These are phyloP conservation scores for Catajapyx aquilonaris DNA, from an alignment of 1,140 invertebrate species.

Conservation along the genomic window DNA sequence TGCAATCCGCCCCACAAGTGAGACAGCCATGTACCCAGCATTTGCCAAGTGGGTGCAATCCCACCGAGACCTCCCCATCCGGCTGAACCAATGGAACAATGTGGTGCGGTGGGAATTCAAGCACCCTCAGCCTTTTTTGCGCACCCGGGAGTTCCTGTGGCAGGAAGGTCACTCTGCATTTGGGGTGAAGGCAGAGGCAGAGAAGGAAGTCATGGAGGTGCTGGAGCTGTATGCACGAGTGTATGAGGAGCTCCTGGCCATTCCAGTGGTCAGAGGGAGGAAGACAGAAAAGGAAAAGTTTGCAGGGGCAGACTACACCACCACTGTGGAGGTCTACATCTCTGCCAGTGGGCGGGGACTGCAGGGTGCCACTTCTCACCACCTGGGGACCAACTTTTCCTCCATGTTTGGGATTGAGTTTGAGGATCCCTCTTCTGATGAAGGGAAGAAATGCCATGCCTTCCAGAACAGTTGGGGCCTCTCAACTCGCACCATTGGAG, in stretches of 20 bases:
- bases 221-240: constrained; percentile 69
- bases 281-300: constrained; percentile 99
- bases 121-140: constrained; percentile 93
- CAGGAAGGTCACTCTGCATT: constrained; percentile 98
- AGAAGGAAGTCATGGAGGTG: constrained; percentile 62
- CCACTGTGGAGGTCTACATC: constrained; percentile 90
- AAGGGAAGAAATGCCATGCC: constrained; percentile 53
- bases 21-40: constrained; percentile 98
- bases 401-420: constrained; percentile 98
- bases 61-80: constrained; percentile 84
- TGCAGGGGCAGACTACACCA: constrained; percentile 92
- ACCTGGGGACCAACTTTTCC: constrained; percentile 96
- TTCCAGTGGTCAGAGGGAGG: constrained; percentile 83
- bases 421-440: constrained; percentile 76
- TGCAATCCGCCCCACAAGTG: constrained; percentile 92
- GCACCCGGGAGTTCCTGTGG: constrained; percentile 97
- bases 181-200: constrained; percentile 59
- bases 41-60: constrained; percentile 98
- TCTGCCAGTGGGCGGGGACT: constrained; percentile 72
- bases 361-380: constrained; percentile 88
- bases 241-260: constrained; percentile 81
- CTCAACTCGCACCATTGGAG: constrained; percentile 85
- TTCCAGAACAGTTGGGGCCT: constrained; percentile 98
- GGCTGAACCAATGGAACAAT: constrained; percentile 98
- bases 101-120: constrained; percentile 99